Evolutionary conservation across 1,140 invertebrate genomes (phyloP).

Genomic region (Amphibalanus amphitrite): DNA sequence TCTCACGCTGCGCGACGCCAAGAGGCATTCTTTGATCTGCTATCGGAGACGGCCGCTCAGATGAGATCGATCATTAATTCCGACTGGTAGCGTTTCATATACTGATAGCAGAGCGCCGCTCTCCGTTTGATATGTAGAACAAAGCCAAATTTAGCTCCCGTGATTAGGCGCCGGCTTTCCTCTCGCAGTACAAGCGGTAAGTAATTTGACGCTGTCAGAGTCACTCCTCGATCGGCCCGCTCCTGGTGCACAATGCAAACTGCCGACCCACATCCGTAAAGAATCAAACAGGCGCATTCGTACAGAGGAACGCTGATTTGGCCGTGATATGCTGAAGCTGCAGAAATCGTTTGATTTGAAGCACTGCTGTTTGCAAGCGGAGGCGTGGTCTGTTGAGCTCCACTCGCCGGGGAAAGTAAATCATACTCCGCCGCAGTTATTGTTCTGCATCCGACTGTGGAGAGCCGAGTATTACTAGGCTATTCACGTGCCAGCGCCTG

Average conservation of each 20-base stretch:
- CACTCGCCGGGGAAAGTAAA: too few species aligned
- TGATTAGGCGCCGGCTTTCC: not conserved
- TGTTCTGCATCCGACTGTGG: too few species aligned
- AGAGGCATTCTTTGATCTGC: not conserved
- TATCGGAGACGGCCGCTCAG: not conserved
- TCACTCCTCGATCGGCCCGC: not conserved
- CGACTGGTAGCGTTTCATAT: not conserved
- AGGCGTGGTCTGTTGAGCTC: too few species aligned
- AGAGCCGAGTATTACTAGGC: too few species aligned
- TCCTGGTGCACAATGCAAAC: not conserved
- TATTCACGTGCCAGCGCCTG: too few species aligned
- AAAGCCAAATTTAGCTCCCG: not conserved
- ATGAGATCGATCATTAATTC: not conserved
- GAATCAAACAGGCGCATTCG: too few species aligned
- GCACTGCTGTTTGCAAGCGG: too few species aligned
- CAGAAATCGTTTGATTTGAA: too few species aligned
- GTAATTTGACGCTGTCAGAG: not conserved
- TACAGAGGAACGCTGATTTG: too few species aligned
- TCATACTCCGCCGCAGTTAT: too few species aligned
- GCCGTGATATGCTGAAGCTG: too few species aligned
- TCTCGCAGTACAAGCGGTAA: not conserved
- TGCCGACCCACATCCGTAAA: too few species aligned
- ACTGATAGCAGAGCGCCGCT: not conserved
- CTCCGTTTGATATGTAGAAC: not conserved
- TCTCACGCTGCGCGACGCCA: not conserved